Percentiles rank a stretch among this genome's conserved stretches.
Evolutionary conservation across 1,140 invertebrate species (phyloP).

Genomic region (Microvelia longipes): DNA sequence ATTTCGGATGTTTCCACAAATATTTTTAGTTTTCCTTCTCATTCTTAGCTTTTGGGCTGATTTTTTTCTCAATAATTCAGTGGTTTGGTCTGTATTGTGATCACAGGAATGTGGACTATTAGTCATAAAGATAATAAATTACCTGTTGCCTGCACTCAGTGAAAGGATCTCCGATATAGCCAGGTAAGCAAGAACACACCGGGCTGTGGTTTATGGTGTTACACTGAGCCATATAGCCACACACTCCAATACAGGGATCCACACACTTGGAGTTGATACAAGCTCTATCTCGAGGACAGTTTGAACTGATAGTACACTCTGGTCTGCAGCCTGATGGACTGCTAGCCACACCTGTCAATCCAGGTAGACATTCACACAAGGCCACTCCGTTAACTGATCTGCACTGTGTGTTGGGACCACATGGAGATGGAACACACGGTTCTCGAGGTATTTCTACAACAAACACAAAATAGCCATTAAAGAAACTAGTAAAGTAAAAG

Average conservation of each 20-base stretch:
- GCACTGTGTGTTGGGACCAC: slow-evolving; percentile 54
- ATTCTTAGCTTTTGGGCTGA: too few relatives aligned
- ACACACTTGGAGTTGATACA: slow-evolving; percentile 62
- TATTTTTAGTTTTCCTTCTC: too few relatives aligned
- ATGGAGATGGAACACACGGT: slow-evolving; percentile 54
- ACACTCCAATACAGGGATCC: slow-evolving; percentile 43
- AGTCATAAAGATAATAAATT: too few relatives aligned
- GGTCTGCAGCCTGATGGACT: slow-evolving; percentile 55
- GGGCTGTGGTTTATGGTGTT: slow-evolving; percentile 31
- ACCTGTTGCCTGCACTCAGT: slow-evolving; percentile 29
- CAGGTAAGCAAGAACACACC: slow-evolving; percentile 31
- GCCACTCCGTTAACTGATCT: slow-evolving; percentile 42
- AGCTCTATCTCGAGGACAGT: slow-evolving; percentile 48
- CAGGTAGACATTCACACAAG: slow-evolving; percentile 54
- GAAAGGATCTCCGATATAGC: slow-evolving; percentile 23
- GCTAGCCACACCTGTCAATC: slow-evolving; percentile 53
- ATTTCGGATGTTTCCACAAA: too few relatives aligned
- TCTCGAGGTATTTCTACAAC: slow-evolving; percentile 28
- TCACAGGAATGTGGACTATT: too few relatives aligned
- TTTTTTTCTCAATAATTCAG: too few relatives aligned
- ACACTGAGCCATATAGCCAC: slow-evolving; percentile 37
- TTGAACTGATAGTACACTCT: slow-evolving; percentile 57
- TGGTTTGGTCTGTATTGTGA: too few relatives aligned
- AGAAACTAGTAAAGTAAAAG: too few relatives aligned
- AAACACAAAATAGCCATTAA: slow-evolving; percentile 14